phyloP scores from a whole-genome alignment of 1,140 invertebrate genomes.

The Oscheius sp. region DNA sequence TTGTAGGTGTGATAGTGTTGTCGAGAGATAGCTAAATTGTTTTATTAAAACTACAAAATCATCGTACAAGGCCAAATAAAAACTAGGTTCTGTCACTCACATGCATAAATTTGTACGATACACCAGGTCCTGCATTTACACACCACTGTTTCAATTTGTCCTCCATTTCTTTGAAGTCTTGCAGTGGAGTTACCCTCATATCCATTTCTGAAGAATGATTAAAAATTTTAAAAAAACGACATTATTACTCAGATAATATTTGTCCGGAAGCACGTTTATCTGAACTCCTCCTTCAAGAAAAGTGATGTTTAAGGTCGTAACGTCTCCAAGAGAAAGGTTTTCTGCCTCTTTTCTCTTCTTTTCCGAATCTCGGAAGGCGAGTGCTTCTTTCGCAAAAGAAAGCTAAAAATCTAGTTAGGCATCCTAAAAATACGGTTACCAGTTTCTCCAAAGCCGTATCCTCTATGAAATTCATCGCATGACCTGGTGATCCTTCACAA shows the following conservation, averaged over 20 bases:
- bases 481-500: slow-evolving; percentile 77
- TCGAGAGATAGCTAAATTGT: background rate
- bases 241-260: slow-evolving; percentile 65
- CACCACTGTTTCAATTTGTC: slow-evolving; percentile 75
- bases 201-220: slow-evolving; percentile 67
- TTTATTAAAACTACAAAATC: background rate
- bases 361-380: slow-evolving; percentile 70
- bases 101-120: slow-evolving; percentile 72
- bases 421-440: slow-evolving; percentile 56
- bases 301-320: slow-evolving; percentile 84
- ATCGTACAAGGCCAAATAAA: too few relatives aligned
- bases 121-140: slow-evolving; percentile 75
- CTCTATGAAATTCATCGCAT: slow-evolving; percentile 78
- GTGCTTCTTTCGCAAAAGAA: slow-evolving; percentile 74
- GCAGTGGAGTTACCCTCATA: slow-evolving; percentile 26
- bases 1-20: slow-evolving; percentile 68
- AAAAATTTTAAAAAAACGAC: slow-evolving; percentile 8
- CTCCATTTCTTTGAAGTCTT: slow-evolving; percentile 68
- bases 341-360: slow-evolving; percentile 68
- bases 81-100: background rate
- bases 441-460: slow-evolving; percentile 83
- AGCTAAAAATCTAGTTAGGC: slow-evolving; percentile 53
- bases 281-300: slow-evolving; percentile 82
- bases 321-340: slow-evolving; percentile 74
- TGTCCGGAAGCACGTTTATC: slow-evolving; percentile 81